Percentiles rank a stretch among this genome's conserved stretches.
These are phyloP conservation scores for Ethmia dodecea DNA, from an alignment of 2,888 invertebrate species.

Conservation along the genomic window DNA sequence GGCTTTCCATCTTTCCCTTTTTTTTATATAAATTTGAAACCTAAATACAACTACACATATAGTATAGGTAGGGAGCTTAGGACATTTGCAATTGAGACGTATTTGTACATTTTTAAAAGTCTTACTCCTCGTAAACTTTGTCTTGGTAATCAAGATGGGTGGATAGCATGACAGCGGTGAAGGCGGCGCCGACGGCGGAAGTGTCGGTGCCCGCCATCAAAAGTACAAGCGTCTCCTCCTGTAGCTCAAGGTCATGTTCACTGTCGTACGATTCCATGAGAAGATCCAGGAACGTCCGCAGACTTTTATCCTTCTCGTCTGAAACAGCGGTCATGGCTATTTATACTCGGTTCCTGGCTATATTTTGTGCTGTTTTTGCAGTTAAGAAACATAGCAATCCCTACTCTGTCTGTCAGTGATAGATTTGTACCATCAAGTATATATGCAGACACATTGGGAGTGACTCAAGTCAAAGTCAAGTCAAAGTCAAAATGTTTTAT, in stretches of 20 bases:
- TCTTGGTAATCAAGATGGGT: slow-evolving; percentile 36
- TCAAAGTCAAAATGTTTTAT: too few species aligned
- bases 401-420: slow-evolving; percentile 30
- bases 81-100: too few species aligned
- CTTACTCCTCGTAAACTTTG: slow-evolving; percentile 40
- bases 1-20: too few species aligned
- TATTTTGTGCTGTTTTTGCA: not conserved
- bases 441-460: too few species aligned
- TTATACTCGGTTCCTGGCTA: not conserved
- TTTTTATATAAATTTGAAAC: too few species aligned
- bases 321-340: slow-evolving; percentile 7
- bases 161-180: slow-evolving; percentile 32
- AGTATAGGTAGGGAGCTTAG: too few species aligned
- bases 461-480: too few species aligned
- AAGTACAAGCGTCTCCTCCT: slow-evolving; percentile 36
- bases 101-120: too few species aligned
- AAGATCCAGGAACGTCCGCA: slow-evolving; percentile 34
- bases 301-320: slow-evolving; percentile 14
- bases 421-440: too few species aligned
- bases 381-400: slow-evolving; percentile 23
- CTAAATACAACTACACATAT: too few species aligned
- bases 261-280: slow-evolving; percentile 30
- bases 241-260: slow-evolving; percentile 29
- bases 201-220: too few species aligned
- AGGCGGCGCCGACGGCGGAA: slow-evolving; percentile 34